phyloP scores from a whole-genome alignment of 2,113 vertebrate genomes.

The Cryptotis parvus region DNA sequence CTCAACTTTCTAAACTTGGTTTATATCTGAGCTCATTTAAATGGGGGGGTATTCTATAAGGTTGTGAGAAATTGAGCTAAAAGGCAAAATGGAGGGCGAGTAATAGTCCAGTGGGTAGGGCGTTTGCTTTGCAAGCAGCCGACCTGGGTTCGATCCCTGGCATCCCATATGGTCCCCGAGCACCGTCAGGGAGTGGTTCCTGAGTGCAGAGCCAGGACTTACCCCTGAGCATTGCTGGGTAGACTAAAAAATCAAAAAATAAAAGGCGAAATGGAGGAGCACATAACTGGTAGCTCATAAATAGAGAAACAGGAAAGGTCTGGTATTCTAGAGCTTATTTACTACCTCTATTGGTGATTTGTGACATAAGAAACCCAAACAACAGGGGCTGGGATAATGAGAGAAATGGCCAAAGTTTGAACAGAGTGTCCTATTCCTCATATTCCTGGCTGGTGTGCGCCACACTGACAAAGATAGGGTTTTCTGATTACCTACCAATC shows the following conservation, averaged over 20 bases:
- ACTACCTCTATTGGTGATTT: not conserved
- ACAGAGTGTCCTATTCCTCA: not conserved
- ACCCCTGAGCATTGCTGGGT: too few species aligned
- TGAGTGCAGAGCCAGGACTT: too few species aligned
- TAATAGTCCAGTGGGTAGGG: slow-evolving; percentile 17
- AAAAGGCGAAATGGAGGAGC: slow-evolving; percentile 24
- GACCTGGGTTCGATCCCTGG: too few species aligned
- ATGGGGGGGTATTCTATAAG: not conserved
- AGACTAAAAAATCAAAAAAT: too few species aligned
- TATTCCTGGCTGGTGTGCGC: slow-evolving; percentile 66
- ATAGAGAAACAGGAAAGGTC: slow-evolving; percentile 36
- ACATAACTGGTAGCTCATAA: slow-evolving; percentile 22
- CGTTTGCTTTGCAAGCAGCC: not conserved
- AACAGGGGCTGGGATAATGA: slow-evolving; percentile 67
- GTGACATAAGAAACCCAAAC: slow-evolving; percentile 57
- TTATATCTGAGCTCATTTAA: not conserved
- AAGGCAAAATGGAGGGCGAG: slow-evolving; percentile 37
- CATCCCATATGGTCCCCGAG: too few species aligned
- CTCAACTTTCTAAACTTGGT: slow-evolving; percentile 10
- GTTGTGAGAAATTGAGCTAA: not conserved
- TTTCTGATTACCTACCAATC: slow-evolving; percentile 75
- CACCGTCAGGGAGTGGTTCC: too few species aligned
- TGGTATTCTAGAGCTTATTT: slow-evolving; percentile 58
- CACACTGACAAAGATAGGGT: slow-evolving; percentile 65
- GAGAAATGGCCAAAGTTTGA: not conserved